Evolutionary conservation across 2,797 vertebrate genomes (phyloP), one percentile per base, ranked within the genome.

Genomic region (Melanotaenia boesemani): DNA sequence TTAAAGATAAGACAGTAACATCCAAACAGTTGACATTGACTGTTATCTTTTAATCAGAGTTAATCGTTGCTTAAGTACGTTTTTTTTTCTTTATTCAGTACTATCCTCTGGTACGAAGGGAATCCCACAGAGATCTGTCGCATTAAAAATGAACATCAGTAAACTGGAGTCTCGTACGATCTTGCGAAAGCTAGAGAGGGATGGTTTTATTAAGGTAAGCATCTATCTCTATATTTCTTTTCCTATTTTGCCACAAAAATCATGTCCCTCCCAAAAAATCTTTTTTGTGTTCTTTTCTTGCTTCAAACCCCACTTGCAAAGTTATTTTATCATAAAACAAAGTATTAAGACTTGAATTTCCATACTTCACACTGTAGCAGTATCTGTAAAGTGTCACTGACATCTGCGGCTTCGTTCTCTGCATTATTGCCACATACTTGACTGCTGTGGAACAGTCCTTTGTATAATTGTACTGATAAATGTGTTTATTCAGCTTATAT

Each of bases 161-260:
- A 97, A 96, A 65, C 94, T 98, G 77, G 98, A 99, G 87, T 93
- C 95, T 1, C 95, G 98, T 11, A 99, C 98, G 97, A 75, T 99
- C 55, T 97, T 97, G 76, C 94, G 96, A 32, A 89, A 95, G 50
- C 87, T 99, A 81, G 96, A 97, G 74, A 93, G 95, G 63, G 95
- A 96, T 34, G 94, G 94, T 74, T 87, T 96, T 62, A 94, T 99
- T 80, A 98, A 97, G 96, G 98, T 99, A 86, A 93, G 1, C 1
- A 6, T 16, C 13, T 10, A 18, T 46, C 2, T 15, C 16, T n/a
- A 5, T 9, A 0, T 63, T 12, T 13, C 10, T 61, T 32, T 30
- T 1, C 9, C 26, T 30, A 28, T 16, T 36, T 18, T 36, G 32
- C 10, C 28, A 48, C 8, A 11, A 26, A 13, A 44, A 28, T 30